Evolutionary conservation across 2,113 vertebrate genomes (phyloP), one percentile per base, ranked within the genome.

Genomic region (Crotalus viridis): DNA sequence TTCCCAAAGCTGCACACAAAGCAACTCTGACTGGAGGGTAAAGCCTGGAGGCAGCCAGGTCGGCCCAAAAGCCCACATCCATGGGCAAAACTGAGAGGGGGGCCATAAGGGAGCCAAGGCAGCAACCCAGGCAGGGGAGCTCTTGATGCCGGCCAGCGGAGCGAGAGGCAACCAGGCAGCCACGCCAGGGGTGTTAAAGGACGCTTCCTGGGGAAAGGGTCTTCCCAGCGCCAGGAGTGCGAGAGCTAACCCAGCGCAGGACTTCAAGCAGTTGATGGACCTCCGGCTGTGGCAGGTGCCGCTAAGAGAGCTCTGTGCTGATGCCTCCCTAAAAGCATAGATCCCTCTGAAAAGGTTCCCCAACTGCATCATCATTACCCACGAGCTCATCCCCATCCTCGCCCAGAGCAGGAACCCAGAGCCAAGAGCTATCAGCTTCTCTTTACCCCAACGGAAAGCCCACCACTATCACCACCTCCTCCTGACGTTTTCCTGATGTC

Each of bases 371-470:
- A 17, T 15, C 64, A 6, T 17, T 6, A 17, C n/a, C 28, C n/a
- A 33, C 28, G 0, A 74, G n/a, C n/a, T 6, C 13, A 6, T n/a
- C 64, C 64, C n/a, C 2, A 17, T 74, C 64, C n/a, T 74, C 6
- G 64, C 64, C 64, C 28, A 33, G 61, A 64, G 61, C 61, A 64
- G 61, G 26, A 64, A n/a, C 28, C 28, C 61, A n/a, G 28, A 5
- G n/a, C 64, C 64, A n/a, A n/a, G 0, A 33, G n/a, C n/a, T 4
- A 5, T 4, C 61, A n/a, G 12, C 3, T 2, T 0, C 64, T 69
- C 64, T 69, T 13, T 33, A 33, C 64, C 0, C 0, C 64, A 4
- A 5, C 1, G 4, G 64, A n/a, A 5, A 69, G 64, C 64, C 28
- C 59, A 10, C 26, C 59, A 10, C 24, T 22, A 10, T 5, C 59